Percentiles rank a stretch among this genome's conserved stretches.
These are phyloP conservation scores for Subanguina moxae DNA, from an alignment of 1,140 invertebrate species.

Conservation along the genomic window DNA sequence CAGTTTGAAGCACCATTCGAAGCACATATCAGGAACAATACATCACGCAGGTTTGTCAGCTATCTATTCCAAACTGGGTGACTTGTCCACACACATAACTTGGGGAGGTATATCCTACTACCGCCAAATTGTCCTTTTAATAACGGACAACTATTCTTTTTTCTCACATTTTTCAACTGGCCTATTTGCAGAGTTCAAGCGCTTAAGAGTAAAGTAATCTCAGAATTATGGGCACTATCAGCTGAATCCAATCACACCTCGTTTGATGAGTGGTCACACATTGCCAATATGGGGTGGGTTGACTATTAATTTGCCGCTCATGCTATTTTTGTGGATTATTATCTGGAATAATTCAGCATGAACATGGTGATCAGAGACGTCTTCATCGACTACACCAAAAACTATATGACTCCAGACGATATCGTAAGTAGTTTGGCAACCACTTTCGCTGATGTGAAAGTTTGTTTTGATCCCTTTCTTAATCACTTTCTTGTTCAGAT, in stretches of 20 bases:
- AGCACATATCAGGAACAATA: constrained; percentile 50
- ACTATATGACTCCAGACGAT: constrained; percentile 59
- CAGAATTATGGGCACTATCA: constrained; percentile 43
- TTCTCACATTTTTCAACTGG: too few relatives aligned
- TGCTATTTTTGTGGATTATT: constrained; percentile 19
- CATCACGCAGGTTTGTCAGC: constrained; percentile 32
- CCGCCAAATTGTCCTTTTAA: too few relatives aligned
- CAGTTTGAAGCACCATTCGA: constrained; percentile 44
- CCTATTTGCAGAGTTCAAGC: constrained; percentile 25
- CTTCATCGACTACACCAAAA: constrained; percentile 58
- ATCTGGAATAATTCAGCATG: constrained; percentile 41
- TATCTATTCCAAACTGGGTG: too few relatives aligned
- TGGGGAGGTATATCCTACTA: too few relatives aligned
- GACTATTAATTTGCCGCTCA: constrained; percentile 5
- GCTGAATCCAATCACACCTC: background rate
- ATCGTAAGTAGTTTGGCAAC: constrained; percentile 14
- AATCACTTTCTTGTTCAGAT: constrained; percentile 19
- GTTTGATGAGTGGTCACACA: constrained; percentile 34
- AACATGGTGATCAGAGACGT: constrained; percentile 55
- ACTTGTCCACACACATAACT: too few relatives aligned
- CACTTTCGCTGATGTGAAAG: constrained; percentile 22
- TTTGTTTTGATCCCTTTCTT: constrained; percentile 12
- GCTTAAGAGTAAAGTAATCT: constrained; percentile 46
- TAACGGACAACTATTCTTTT: too few relatives aligned
- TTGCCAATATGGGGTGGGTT: constrained; percentile 38